Percentiles rank a stretch among this genome's conserved stretches.
Evolutionary conservation across 1,140 invertebrate genomes (phyloP).

Genomic region (Diploscapter pachys): DNA sequence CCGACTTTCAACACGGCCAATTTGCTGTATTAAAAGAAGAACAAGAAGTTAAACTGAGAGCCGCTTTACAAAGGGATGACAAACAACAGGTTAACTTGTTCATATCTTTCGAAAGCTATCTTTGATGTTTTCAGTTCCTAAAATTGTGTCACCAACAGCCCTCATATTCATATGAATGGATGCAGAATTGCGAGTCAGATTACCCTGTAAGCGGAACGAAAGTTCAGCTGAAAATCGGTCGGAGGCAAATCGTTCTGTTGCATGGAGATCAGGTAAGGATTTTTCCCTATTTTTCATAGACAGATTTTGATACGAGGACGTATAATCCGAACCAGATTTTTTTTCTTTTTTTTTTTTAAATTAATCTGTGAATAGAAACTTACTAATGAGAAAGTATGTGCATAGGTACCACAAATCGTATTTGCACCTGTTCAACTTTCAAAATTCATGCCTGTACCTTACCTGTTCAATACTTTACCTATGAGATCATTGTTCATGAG

Average conservation of each 20-base stretch:
- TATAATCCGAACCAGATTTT: conserved; percentile 2
- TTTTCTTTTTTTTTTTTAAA: background rate
- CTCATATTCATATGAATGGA: conserved; percentile 32
- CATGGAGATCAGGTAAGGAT: conserved; percentile 10
- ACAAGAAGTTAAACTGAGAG: background rate
- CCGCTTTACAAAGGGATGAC: conserved; percentile 1
- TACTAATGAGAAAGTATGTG: background rate
- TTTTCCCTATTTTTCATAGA: background rate
- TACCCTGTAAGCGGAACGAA: conserved; percentile 28
- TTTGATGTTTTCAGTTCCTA: conserved; percentile 30
- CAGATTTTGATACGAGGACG: background rate
- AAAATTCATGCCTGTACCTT: no score
- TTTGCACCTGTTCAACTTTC: no score
- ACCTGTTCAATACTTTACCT: no score
- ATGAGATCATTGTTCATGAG: background rate
- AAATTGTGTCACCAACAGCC: conserved; percentile 30
- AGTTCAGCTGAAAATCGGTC: conserved; percentile 31
- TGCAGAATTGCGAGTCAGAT: conserved; percentile 23
- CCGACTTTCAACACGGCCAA: conserved; percentile 18
- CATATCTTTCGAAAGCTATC: conserved; percentile 3
- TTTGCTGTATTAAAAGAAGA: conserved; percentile 1
- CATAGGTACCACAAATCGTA: background rate
- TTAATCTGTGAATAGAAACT: background rate
- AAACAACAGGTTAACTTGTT: background rate
- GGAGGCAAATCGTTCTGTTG: conserved; percentile 32